Evolutionary conservation across 2,113 vertebrate species (phyloP), one percentile per base, ranked within the genome.

Genomic region (Plectropomus leopardus): DNA sequence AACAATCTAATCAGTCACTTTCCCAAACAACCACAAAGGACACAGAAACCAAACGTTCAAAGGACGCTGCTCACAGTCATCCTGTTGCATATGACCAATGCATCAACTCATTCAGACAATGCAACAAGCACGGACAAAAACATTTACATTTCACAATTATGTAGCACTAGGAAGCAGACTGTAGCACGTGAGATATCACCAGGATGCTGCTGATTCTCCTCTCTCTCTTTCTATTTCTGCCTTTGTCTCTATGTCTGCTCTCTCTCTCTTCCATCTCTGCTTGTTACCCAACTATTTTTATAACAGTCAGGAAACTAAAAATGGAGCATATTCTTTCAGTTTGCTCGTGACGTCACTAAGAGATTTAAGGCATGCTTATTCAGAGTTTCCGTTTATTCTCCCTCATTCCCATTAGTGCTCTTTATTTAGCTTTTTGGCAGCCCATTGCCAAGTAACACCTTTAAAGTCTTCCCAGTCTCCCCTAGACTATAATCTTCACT

Each of bases 281-380:
- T 63, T 87, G 68, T 78, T 58, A 54, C 74, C 67, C 57, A 59
- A 44, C 80, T 88, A 90, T 90, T 92, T 90, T 91, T 90, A 61
- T 84, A 86, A 53, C 54, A 67, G 34, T 82, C 59, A 72, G 82
- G 72, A 85, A 90, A 79, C 78, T 81, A 87, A 90, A 88, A 85
- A 87, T 76, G 66, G 76, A 82, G 67, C 68, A 69, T 61, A 67
- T 81, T 85, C 69, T 76, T 72, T 57, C 59, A 44, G 53, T 51
- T 78, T 36, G 71, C 36, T 74, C 7, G 28, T 21, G 60, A 61
- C 57, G 28, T 48, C 73, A 57, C 63, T 48, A 36, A 81, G 71
- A 69, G 74, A 87, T 82, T 80, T 64, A 84, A 66, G 69, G 81
- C 85, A 84, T 82, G 85, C 76, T 80, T 86, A 47, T 84, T 86